Evolutionary conservation across 2,797 vertebrate species (phyloP), one percentile per base, ranked within the genome.

Genomic region (Alexandromys oeconomus): DNA sequence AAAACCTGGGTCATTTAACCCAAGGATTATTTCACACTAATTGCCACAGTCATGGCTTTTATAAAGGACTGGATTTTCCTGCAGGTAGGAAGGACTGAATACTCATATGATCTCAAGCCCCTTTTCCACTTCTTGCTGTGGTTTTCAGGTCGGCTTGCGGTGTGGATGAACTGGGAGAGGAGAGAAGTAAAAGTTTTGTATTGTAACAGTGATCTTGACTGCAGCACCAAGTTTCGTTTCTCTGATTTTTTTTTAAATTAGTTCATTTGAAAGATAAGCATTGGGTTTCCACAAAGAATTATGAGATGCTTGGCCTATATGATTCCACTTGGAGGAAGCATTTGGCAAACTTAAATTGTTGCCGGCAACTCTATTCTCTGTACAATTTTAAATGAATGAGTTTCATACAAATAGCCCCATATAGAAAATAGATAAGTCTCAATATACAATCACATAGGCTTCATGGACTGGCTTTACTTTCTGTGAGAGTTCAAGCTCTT

Each of bases 241-340:
- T 98, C 95, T 95, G 97, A 21, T 85, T 97, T 98, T 98, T 89
- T 12, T 98, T 87, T 10, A 97, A 98, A 98, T 89, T 87, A 54
- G 97, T 97, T 98, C 91, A 98, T 97, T 98, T 97, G 97, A 97
- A 98, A 98, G 93, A 78, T 93, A 98, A 98, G 96, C 94, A 97
- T 57, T 97, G 94, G 92, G 95, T 98, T 97, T 96, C 94, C 93
- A 82, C 93, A 94, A 89, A 94, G 82, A 96, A 82, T 98, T 98
- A 98, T 96, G 97, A 57, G 93, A 96, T 96, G 97, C 92, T 97
- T 96, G 97, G 31, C 96, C 94, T 96, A 94, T 97, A 85, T 97
- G 86, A 98, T 98, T 98, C 97, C 98, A 98, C 98, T 98, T 98
- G 97, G 80, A 98, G 95, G 96, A 98, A 98, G 96, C 73, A 95